Evolutionary conservation across 1,140 invertebrate species (phyloP).

Genomic region (Olivierus martensii): DNA sequence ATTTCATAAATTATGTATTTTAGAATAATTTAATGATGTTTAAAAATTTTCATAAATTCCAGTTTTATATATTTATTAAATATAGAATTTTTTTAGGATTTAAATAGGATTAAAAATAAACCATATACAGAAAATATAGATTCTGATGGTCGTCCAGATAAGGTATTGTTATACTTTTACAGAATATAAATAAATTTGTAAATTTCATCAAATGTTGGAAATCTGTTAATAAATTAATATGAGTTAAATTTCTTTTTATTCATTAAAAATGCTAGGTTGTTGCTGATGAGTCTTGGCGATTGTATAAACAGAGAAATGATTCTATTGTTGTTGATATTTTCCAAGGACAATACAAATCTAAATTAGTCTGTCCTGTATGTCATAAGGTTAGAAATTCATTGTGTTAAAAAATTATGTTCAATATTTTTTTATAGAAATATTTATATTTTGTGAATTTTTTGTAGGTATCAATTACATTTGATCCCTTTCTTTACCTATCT

Average conservation of each 20-base stretch:
- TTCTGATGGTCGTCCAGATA: slow-evolving; percentile 21
- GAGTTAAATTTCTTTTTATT: neutral
- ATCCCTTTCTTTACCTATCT: slow-evolving; percentile 35
- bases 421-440: neutral
- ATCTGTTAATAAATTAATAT: neutral
- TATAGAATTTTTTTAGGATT: slow-evolving; percentile 22
- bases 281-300: slow-evolving; percentile 27
- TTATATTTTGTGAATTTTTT: slow-evolving; percentile 13
- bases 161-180: neutral
- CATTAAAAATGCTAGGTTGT: slow-evolving; percentile 13
- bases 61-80: slow-evolving; percentile 10
- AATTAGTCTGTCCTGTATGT: slow-evolving; percentile 36
- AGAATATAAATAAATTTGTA: too few species aligned
- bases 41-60: too few species aligned
- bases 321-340: slow-evolving; percentile 30
- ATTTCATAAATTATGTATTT: too few species aligned
- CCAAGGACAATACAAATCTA: slow-evolving; percentile 38
- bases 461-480: slow-evolving; percentile 37
- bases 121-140: slow-evolving; percentile 22
- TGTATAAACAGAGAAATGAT: slow-evolving; percentile 26
- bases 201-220: too few species aligned
- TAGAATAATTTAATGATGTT: too few species aligned
- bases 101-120: slow-evolving; percentile 25
- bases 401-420: neutral
- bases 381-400: slow-evolving; percentile 27